Evolutionary conservation across 2,797 vertebrate species (phyloP).

Genomic region (Spondyliosoma cantharus): DNA sequence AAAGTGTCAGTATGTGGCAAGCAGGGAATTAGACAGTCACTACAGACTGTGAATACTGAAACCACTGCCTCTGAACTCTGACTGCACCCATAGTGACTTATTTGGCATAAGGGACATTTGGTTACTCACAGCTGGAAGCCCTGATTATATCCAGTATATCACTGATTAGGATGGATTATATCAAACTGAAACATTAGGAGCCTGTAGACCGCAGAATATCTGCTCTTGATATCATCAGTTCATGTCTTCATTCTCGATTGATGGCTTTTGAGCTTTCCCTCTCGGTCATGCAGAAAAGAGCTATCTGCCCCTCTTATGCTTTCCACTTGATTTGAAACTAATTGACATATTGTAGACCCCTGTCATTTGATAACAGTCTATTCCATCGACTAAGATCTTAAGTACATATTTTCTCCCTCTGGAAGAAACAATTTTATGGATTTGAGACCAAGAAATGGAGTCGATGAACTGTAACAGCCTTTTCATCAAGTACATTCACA

Average conservation of each 20-base stretch:
- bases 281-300: neutral
- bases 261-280: slow-evolving; percentile 1
- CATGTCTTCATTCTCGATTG: neutral
- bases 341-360: neutral
- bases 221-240: neutral
- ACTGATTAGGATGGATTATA: slow-evolving; percentile 3
- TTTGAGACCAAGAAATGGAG: neutral
- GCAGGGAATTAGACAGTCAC: neutral
- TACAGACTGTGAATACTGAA: slow-evolving; percentile 6
- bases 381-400: neutral
- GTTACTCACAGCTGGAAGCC: slow-evolving; percentile 16
- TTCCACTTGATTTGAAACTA: neutral
- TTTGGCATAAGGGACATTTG: slow-evolving; percentile 25
- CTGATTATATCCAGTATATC: slow-evolving; percentile 5
- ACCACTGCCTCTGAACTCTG: neutral
- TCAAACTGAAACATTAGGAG: neutral
- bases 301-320: neutral
- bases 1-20: too few relatives aligned
- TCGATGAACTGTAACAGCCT: slow-evolving; percentile 5
- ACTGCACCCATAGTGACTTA: slow-evolving; percentile 14
- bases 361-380: neutral
- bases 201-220: neutral
- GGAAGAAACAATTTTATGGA: neutral
- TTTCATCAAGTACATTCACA: slow-evolving; percentile 11
- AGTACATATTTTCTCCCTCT: neutral